Evolutionary conservation across 2,113 vertebrate genomes (phyloP).

Genomic region (Synodontis membranacea): DNA sequence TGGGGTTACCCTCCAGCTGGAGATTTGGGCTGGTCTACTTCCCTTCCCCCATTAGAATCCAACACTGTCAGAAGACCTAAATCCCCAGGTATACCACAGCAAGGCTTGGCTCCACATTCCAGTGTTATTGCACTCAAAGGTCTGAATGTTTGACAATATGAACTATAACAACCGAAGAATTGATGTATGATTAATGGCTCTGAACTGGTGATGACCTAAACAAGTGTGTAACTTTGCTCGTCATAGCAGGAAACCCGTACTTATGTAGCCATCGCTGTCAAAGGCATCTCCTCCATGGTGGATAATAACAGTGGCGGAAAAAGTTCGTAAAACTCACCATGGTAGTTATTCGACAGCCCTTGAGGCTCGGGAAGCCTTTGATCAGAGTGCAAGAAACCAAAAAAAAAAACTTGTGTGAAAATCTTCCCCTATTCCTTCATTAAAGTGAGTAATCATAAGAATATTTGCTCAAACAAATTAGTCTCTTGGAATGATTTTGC

Average conservation of each 20-base stretch:
- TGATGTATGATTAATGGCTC: neutral
- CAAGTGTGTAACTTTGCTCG: slow-evolving; percentile 18
- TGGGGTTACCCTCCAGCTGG: slow-evolving; percentile 65
- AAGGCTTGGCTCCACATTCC: neutral
- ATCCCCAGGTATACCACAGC: neutral
- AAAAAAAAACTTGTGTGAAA: slow-evolving; percentile 11
- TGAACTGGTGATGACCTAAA: slow-evolving; percentile 11
- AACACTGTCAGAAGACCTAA: slow-evolving; percentile 21
- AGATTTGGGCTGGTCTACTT: slow-evolving; percentile 61
- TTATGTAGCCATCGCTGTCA: slow-evolving; percentile 17
- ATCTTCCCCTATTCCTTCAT: neutral
- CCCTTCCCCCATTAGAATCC: slow-evolving; percentile 44
- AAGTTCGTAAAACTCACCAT: slow-evolving; percentile 57
- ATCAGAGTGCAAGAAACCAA: slow-evolving; percentile 40
- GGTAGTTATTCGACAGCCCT: slow-evolving; percentile 46
- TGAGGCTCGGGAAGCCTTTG: slow-evolving; percentile 44
- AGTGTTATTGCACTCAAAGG: neutral
- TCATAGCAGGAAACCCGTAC: neutral
- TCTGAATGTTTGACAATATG: neutral
- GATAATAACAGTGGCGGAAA: slow-evolving; percentile 39
- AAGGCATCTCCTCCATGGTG: slow-evolving; percentile 45
- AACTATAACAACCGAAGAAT: neutral
- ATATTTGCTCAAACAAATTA: neutral
- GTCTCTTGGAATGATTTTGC: neutral
- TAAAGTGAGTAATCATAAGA: neutral